Conservation (phyloP, 2,113 vertebrate species). For the Lontra canadensis region DNA sequence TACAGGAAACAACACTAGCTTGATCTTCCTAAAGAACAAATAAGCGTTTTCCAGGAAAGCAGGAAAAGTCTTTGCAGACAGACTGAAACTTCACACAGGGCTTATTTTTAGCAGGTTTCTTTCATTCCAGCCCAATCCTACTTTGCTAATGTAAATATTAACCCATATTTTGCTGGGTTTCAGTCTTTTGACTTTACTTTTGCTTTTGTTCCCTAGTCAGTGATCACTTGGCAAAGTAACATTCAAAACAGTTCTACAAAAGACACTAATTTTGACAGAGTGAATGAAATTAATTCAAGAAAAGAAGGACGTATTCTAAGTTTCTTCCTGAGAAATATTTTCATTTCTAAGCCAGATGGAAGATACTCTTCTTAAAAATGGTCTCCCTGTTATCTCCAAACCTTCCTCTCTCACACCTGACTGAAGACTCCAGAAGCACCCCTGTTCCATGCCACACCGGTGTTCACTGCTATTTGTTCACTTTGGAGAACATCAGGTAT, state of each 20-base stretch:
- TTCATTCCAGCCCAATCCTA: neutral
- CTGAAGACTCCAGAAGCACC: neutral
- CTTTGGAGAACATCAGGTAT: neutral
- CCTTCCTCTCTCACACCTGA: neutral
- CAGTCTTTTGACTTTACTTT: slow-evolving; percentile 19
- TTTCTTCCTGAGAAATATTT: neutral
- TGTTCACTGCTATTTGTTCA: neutral
- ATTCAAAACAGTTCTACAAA: neutral
- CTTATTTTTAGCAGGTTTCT: neutral
- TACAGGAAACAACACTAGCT: neutral
- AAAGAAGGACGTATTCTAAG: neutral
- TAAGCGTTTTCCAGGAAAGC: neutral
- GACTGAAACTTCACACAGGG: neutral
- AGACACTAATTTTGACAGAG: neutral
- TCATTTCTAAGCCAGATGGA: slow-evolving; percentile 8
- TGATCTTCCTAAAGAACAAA: slow-evolving; percentile 2
- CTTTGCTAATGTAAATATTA: neutral
- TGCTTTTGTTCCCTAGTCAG: neutral
- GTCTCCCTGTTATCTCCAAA: neutral
- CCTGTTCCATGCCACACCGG: neutral
- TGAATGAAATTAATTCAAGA: slow-evolving; percentile 9
- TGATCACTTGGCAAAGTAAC: neutral
- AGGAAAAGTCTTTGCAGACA: neutral
- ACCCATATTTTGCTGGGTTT: neutral
- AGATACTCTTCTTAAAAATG: neutral